Percentiles rank a stretch among this genome's conserved stretches.
These are phyloP conservation scores for Maconellicoccus hirsutus DNA, from an alignment of 1,140 invertebrate genomes.

Conservation along the genomic window DNA sequence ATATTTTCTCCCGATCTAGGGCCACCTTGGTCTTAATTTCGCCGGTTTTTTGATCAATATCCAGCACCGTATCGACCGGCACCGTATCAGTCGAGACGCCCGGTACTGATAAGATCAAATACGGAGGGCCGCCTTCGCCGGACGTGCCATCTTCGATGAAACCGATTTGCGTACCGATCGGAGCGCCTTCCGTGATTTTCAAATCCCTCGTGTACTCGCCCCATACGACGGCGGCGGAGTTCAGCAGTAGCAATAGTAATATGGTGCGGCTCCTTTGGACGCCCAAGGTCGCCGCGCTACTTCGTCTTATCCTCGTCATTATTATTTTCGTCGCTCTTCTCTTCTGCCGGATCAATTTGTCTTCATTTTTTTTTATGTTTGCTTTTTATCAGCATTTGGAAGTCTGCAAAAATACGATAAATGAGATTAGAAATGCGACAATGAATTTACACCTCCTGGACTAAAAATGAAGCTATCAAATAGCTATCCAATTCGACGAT, in stretches of 20 bases:
- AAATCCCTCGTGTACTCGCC: conserved; percentile 64
- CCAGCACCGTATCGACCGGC: conserved; percentile 73
- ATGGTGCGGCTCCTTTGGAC: not conserved
- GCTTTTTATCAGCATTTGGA: conserved; percentile 8
- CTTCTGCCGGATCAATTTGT: not conserved
- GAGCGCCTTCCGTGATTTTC: conserved; percentile 73
- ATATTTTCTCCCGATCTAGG: conserved; percentile 77
- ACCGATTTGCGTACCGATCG: conserved; percentile 73
- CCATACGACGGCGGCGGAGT: conserved; percentile 33
- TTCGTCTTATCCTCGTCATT: too few species aligned
- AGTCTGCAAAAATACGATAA: not conserved
- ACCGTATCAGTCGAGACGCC: conserved; percentile 41
- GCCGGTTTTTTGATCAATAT: conserved; percentile 76
- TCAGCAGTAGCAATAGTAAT: conserved; percentile 28
- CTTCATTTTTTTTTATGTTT: not conserved
- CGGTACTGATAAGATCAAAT: conserved; percentile 75
- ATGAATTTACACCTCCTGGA: too few species aligned
- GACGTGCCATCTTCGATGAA: conserved; percentile 64
- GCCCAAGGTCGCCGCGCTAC: too few species aligned
- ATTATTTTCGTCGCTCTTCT: not conserved
- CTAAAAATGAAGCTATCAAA: too few species aligned
- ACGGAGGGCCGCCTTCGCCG: conserved; percentile 59
- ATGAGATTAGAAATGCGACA: not conserved
- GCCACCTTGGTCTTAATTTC: conserved; percentile 75
- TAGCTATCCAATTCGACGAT: too few species aligned